phyloP scores from a whole-genome alignment of 1,140 invertebrate genomes.

The Sycophaga agraensis region DNA sequence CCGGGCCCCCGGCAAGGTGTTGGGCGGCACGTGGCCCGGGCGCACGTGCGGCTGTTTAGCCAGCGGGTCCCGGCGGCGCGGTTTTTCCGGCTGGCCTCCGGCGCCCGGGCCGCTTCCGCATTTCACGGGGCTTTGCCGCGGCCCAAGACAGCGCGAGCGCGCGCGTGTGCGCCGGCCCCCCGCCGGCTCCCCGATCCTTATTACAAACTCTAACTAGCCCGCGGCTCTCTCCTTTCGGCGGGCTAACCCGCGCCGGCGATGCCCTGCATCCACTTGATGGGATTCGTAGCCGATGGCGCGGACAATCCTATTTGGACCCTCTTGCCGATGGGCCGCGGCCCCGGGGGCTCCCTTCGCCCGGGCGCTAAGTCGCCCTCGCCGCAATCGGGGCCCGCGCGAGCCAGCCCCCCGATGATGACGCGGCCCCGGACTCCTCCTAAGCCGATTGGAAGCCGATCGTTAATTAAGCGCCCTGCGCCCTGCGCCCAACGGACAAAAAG shows the following conservation, averaged over 20 bases:
- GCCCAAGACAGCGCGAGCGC: too few species aligned
- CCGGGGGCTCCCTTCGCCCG: not conserved
- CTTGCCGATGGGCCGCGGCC: conserved; percentile 30
- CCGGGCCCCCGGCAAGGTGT: not conserved
- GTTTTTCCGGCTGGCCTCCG: too few species aligned
- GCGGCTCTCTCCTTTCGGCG: conserved; percentile 31
- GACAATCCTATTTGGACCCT: conserved; percentile 58
- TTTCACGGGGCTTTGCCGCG: conserved; percentile 59
- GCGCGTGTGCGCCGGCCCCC: too few species aligned
- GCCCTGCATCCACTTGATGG: conserved; percentile 56
- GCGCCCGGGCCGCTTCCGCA: conserved; percentile 37
- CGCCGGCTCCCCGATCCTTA: conserved; percentile 58
- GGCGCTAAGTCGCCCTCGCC: too few species aligned
- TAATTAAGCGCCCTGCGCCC: conserved; percentile 12
- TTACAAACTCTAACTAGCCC: conserved; percentile 61
- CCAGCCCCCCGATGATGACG: too few species aligned
- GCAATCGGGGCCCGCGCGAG: too few species aligned
- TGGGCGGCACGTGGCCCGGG: conserved; percentile 33
- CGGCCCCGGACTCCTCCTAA: conserved; percentile 4
- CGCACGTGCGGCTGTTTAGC: too few species aligned
- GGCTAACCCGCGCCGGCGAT: conserved; percentile 43
- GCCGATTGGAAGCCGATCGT: conserved; percentile 16
- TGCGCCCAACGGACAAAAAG: too few species aligned
- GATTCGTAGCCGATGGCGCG: conserved; percentile 60
- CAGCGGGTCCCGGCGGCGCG: too few species aligned